These are phyloP conservation scores for Malurus elegans DNA, from an alignment of 2,113 vertebrate species.

Conservation along the genomic window DNA sequence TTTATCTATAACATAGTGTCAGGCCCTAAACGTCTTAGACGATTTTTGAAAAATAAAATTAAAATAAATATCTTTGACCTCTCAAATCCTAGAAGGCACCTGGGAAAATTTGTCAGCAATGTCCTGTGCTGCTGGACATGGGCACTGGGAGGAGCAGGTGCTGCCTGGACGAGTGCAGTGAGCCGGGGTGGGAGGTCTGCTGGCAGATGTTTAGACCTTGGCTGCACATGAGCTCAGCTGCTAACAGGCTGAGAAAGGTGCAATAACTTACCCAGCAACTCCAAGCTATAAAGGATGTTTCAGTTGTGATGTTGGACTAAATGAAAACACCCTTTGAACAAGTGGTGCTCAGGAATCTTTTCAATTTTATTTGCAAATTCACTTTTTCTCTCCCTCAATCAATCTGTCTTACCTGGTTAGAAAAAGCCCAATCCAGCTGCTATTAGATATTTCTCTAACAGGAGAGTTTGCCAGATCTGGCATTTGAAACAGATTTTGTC, in stretches of 20 bases:
- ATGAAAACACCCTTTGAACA: background rate
- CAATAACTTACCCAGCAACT: background rate
- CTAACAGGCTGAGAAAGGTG: fast-evolving
- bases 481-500: background rate
- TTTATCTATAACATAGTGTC: background rate
- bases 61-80: background rate
- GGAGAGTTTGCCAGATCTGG: background rate
- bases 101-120: background rate
- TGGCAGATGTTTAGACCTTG: background rate
- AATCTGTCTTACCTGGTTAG: background rate
- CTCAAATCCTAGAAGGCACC: background rate
- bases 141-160: background rate
- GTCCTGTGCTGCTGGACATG: fast-evolving
- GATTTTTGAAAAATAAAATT: background rate
- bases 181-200: background rate
- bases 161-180: fast-evolving
- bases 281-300: background rate
- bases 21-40: background rate
- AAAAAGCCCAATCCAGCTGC: background rate
- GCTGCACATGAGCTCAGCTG: background rate
- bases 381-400: background rate
- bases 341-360: background rate
- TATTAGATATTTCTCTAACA: background rate
- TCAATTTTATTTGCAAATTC: background rate
- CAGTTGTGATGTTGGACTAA: background rate